phyloP scores from a whole-genome alignment of 2,113 vertebrate genomes.

The Oplegnathus fasciatus region DNA sequence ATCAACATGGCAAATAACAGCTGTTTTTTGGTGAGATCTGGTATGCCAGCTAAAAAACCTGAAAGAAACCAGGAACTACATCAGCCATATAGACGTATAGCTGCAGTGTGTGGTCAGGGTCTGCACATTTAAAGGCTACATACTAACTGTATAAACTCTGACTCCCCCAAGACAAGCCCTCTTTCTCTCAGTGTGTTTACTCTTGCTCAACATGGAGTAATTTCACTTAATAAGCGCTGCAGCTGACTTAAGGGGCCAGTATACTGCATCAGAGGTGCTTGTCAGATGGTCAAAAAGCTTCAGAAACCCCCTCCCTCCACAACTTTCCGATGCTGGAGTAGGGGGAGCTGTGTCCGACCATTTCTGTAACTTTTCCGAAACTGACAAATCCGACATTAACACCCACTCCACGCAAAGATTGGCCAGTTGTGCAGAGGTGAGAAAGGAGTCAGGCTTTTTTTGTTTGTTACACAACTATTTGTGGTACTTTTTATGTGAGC shows the following conservation, averaged over 20 bases:
- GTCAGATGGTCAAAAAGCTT: neutral
- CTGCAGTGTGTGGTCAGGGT: neutral
- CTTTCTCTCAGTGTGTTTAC: constrained; percentile 13
- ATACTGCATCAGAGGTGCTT: neutral
- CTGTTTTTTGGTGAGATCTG: no score
- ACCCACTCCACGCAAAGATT: neutral
- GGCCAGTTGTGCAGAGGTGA: neutral
- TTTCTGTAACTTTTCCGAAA: neutral
- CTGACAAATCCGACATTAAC: neutral
- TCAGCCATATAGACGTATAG: neutral
- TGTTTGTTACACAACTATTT: neutral
- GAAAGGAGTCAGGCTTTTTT: neutral
- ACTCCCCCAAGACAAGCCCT: neutral
- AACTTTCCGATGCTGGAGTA: neutral
- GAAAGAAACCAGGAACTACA: neutral
- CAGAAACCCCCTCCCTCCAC: neutral
- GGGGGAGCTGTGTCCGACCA: neutral
- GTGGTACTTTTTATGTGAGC: neutral
- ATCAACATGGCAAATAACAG: neutral
- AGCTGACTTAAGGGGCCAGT: neutral
- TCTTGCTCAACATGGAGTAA: constrained; percentile 12
- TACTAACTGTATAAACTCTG: neutral
- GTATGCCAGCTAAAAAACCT: no score
- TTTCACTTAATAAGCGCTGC: constrained; percentile 23
- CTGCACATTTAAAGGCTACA: neutral